Evolutionary conservation across 2,888 invertebrate species (phyloP), one percentile per base, ranked within the genome.

Genomic region (Acanthopleura granulata): DNA sequence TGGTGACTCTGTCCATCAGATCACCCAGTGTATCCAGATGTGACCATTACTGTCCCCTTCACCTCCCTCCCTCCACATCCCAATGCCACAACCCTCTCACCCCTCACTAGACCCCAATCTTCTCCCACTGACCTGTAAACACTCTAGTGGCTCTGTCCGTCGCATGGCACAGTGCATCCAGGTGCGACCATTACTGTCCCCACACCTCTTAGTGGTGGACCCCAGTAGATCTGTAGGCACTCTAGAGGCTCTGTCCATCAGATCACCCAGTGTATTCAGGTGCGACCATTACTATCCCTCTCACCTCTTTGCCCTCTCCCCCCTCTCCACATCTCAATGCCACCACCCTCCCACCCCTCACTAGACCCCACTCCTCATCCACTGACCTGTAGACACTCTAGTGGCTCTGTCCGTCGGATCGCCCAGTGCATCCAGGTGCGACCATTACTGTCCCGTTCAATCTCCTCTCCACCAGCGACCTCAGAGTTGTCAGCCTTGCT

Each of bases 361-460:
- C 18, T 70, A 22, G 70, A 70, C 9, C 9, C 3, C 40, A 40
- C 40, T 22, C 27, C 22, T 74, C 18, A 61, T 29, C 1, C 11
- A 18, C 70, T 75, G 74, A 90, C 89, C 85, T 88, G 89, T 62
- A 91, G 80, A 79, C 90, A 91, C 77, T 89, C 87, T 18, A 90
- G 79, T 9, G 90, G 89, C 73, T 89, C 89, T 73, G 86, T 87
- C 62, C 89, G 80, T 49, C 89, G 75, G 4, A 90, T 87, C 27
- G 89, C 83, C 90, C 90, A 90, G 79, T 91, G 90, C 83, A 90
- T 85, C 89, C 90, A 90, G 0, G 89, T 89, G 49, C 88, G 81
- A 15, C 90, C 89, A 78, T 82, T 84, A 61, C 81, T 77, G 80
- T 91, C 90, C 29, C 88, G 78, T 78, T 90, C 90, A 69, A 87